Conservation (phyloP, 1,140 invertebrate species). For the Drosophila willistoni region DNA sequence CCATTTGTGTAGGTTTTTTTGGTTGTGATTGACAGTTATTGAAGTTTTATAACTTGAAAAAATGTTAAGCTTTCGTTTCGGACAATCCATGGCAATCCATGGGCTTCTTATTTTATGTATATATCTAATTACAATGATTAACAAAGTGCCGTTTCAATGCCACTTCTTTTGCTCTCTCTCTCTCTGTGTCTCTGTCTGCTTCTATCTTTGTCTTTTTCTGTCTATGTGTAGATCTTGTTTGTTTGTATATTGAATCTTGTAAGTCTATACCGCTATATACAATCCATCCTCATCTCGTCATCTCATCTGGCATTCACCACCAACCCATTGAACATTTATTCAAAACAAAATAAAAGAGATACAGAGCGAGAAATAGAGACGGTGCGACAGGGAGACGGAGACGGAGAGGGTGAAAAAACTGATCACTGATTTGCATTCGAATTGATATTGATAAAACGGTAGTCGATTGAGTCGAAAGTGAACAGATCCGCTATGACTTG, state of each 20-base stretch:
- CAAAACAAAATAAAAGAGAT: not conserved
- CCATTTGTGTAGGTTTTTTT: conserved; percentile 21
- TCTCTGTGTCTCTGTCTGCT: conserved; percentile 10
- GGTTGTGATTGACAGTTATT: conserved; percentile 49
- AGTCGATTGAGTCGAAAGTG: conserved; percentile 75
- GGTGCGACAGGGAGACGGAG: too few species aligned
- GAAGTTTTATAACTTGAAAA: conserved; percentile 5
- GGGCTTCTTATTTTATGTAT: conserved; percentile 11
- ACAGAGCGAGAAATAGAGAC: not conserved
- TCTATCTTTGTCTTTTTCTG: conserved; percentile 14
- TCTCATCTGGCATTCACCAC: conserved; percentile 39
- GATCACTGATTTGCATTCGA: conserved; percentile 76
- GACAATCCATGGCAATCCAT: conserved; percentile 6
- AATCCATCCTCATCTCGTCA: conserved; percentile 20
- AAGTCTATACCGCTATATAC: conserved; percentile 45
- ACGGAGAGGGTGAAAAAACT: conserved; percentile 7
- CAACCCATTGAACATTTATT: not conserved
- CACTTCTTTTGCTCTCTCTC: conserved; percentile 29
- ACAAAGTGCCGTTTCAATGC: conserved; percentile 69
- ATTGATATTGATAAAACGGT: conserved; percentile 78
- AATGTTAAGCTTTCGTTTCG: not conserved
- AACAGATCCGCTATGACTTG: conserved; percentile 68
- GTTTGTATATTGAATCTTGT: conserved; percentile 38
- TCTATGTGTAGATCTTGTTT: not conserved
- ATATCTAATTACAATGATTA: conserved; percentile 69